Percentiles rank a stretch among this genome's conserved stretches.
Evolutionary conservation across 2,797 vertebrate genomes (phyloP).

Genomic region (Protonibea diacanthus): DNA sequence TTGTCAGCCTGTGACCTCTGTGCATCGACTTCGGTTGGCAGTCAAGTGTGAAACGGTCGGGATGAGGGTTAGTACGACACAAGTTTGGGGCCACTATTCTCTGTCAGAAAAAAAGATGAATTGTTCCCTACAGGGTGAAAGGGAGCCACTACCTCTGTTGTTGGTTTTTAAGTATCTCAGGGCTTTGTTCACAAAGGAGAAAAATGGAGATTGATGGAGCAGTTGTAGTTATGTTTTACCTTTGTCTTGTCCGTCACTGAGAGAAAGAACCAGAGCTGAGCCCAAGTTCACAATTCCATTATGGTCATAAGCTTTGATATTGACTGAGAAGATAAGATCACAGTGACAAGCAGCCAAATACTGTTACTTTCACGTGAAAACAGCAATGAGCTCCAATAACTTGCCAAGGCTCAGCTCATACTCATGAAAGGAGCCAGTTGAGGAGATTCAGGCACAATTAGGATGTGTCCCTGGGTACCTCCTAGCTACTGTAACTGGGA

Average conservation of each 20-base stretch:
- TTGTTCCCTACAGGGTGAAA: constrained; percentile 26
- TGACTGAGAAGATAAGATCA: background rate
- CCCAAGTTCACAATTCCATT: background rate
- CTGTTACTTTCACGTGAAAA: background rate
- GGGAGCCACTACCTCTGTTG: background rate
- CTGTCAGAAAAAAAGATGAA: constrained; percentile 58
- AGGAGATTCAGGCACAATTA: background rate
- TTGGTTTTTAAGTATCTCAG: constrained; percentile 28
- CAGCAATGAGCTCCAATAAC: too few relatives aligned
- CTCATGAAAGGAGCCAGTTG: background rate
- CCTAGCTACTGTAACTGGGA: too few relatives aligned
- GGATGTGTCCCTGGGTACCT: background rate
- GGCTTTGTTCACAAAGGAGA: constrained; percentile 11
- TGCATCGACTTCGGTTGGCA: constrained; percentile 29
- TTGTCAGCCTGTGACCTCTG: constrained; percentile 41
- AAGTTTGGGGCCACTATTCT: constrained; percentile 36
- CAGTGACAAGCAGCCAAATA: background rate
- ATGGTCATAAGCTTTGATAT: background rate
- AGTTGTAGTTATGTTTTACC: background rate
- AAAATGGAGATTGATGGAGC: constrained; percentile 38
- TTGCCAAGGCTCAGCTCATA: background rate
- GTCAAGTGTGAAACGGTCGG: constrained; percentile 57
- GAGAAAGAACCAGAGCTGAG: background rate
- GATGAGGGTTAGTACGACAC: constrained; percentile 35
- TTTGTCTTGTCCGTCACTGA: constrained; percentile 1